Base-by-base conservation (phyloP, 2,113 vertebrate species). In the Oncorhynchus kisutch region DNA sequence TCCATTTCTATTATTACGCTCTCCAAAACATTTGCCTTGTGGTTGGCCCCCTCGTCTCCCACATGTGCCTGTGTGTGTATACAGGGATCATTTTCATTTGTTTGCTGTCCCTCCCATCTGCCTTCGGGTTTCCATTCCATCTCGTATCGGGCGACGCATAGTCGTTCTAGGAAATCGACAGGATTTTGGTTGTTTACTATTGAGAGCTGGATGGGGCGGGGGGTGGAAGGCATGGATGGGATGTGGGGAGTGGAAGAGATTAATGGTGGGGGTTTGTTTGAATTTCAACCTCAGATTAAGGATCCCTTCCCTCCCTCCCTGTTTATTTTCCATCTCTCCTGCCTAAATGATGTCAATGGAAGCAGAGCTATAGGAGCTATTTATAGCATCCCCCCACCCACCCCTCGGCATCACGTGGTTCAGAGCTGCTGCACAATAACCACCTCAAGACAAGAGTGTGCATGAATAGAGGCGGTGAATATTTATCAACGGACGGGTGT, bases 341-440 rank as follows among this genome's bases (percentile, higher is more conserved):
- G 88, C 87, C 90, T 93, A 93, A 92, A 94, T 94, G 93, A 94
- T 94, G 93, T 94, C 93, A 94, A 92, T 93, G 93, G 92, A 91
- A 92, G 92, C 90, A 82, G 90, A 91, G 91, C 90, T 89, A 90
- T 84, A 88, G 3, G 88, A 86, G 89, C 91, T 94, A 94, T 94
- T 94, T 94, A 91, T 94, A 94, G 92, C 78, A 81, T 60, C 71
- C 67, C 39, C 66, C 24, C 71, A 69, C 74, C 75, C 85, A 76
- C 80, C 84, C 81, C 71, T 18, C 83, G 82, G 85, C 75, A 89
- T 91, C 88, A 92, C 89, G 88, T 91, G 88, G 85, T 87, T 85
- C 85, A 81, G 85, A 90, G 87, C 80, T 86, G 85, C 89, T 86
- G 89, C 88, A 89, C 90, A 91, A 88, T 91, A 87, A 87, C 87